phyloP scores from a whole-genome alignment of 2,113 vertebrate species.

The Orcinus orca region DNA sequence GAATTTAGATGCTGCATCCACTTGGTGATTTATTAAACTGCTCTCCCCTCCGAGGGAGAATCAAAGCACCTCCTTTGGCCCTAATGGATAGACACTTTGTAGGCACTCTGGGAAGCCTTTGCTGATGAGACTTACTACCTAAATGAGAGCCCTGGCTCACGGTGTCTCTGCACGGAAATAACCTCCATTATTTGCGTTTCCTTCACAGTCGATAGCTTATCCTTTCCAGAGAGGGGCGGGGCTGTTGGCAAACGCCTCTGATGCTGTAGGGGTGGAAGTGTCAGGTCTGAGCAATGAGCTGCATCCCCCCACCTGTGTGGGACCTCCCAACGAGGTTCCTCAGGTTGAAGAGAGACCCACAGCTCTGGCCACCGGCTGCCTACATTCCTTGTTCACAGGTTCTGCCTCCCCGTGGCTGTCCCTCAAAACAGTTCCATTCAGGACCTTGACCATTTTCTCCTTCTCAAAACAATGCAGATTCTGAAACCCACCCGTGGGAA shows the following conservation, averaged over 20 bases:
- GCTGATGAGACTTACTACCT: conserved; percentile 44
- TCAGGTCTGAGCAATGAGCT: not conserved
- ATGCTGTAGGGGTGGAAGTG: not conserved
- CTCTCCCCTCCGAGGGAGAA: conserved; percentile 22
- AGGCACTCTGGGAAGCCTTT: conserved; percentile 46
- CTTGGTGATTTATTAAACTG: conserved; percentile 68
- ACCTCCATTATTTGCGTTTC: conserved; percentile 27
- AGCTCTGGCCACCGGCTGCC: not conserved
- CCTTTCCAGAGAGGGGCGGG: conserved; percentile 34
- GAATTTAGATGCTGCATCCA: conserved; percentile 63
- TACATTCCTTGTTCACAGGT: not conserved
- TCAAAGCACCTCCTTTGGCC: conserved; percentile 34
- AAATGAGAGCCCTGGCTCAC: not conserved
- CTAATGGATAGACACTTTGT: conserved; percentile 61
- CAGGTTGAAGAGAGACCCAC: not conserved
- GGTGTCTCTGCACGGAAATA: not conserved
- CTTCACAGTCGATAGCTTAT: conserved; percentile 48
- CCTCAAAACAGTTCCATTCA: not conserved
- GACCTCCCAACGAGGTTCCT: not conserved
- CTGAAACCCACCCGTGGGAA: not conserved
- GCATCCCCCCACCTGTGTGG: not conserved
- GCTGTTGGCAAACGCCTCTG: not conserved
- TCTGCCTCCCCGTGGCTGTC: not conserved
- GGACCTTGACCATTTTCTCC: not conserved
- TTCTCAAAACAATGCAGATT: not conserved